These are phyloP conservation scores for Engystomops pustulosus DNA, from an alignment of 2,113 vertebrate species.

Conservation along the genomic window DNA sequence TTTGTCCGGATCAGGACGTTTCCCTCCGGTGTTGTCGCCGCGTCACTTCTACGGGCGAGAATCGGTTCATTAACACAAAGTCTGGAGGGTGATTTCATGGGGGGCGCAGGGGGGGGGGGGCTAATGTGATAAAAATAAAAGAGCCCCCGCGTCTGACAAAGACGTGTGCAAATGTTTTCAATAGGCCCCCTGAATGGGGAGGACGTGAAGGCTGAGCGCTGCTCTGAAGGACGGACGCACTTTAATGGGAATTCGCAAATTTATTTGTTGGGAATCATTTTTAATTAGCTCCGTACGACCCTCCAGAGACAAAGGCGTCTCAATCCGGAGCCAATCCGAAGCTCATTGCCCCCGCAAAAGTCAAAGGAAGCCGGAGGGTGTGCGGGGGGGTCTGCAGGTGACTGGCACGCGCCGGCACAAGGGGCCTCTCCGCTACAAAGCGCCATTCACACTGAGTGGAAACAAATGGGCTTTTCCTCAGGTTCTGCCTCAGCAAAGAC, in stretches of 20 bases:
- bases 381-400: conserved; percentile 77
- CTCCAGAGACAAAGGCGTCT: conserved; percentile 79
- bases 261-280: conserved; percentile 83
- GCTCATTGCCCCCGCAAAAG: conserved; percentile 77
- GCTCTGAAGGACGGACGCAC: conserved; percentile 73
- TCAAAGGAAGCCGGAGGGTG: conserved; percentile 75
- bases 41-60: conserved; percentile 63
- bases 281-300: conserved; percentile 85
- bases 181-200: conserved; percentile 81
- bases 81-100: conserved; percentile 75
- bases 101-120: conserved; percentile 53
- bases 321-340: conserved; percentile 80
- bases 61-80: conserved; percentile 76
- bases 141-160: conserved; percentile 78
- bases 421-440: conserved; percentile 74
- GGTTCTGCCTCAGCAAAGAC: conserved; percentile 75
- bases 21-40: conserved; percentile 46
- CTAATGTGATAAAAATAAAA: conserved; percentile 64
- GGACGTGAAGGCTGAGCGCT: conserved; percentile 70
- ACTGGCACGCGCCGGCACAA: conserved; percentile 89
- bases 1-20: background rate
- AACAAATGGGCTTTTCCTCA: conserved; percentile 77
- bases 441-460: conserved; percentile 75
- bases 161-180: conserved; percentile 84
- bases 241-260: conserved; percentile 76